These are phyloP conservation scores for Danio choprae DNA, from an alignment of 2,797 vertebrate species.

Conservation along the genomic window DNA sequence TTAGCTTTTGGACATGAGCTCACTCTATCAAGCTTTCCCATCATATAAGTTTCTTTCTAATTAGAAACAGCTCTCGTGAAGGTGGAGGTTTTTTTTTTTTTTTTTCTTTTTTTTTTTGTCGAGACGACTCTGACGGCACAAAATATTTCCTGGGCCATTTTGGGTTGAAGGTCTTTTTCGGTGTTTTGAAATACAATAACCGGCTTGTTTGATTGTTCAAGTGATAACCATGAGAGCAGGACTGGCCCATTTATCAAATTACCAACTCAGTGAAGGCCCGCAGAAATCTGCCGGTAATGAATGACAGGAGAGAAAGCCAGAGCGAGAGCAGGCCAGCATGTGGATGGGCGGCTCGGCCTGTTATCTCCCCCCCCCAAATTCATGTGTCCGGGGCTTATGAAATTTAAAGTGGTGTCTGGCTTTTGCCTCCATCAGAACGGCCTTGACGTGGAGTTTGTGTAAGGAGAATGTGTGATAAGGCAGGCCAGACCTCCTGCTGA, in stretches of 20 bases:
- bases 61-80: constrained; percentile 62
- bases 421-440: constrained; percentile 68
- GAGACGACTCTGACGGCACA: constrained; percentile 41
- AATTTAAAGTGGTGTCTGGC: constrained; percentile 72
- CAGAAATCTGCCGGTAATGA: constrained; percentile 65
- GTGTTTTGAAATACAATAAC: constrained; percentile 69
- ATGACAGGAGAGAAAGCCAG: constrained; percentile 61
- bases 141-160: constrained; percentile 38
- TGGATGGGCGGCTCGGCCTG: constrained; percentile 56
- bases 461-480: constrained; percentile 66
- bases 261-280: constrained; percentile 66
- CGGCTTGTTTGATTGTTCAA: constrained; percentile 68
- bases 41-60: constrained; percentile 54
- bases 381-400: constrained; percentile 69
- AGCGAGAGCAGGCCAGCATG: constrained; percentile 52
- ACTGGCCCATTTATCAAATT: constrained; percentile 70
- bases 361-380: constrained; percentile 60
- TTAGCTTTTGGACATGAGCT: constrained; percentile 3
- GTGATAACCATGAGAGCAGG: constrained; percentile 68
- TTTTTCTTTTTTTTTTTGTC: constrained; percentile 44
- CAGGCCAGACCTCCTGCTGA: constrained; percentile 57
- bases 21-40: constrained; percentile 25
- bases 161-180: constrained; percentile 63
- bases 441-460: constrained; percentile 66
- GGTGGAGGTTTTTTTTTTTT: constrained; percentile 36